Base-by-base conservation (phyloP, 2,797 vertebrate species). In the Nyctibius grandis region DNA sequence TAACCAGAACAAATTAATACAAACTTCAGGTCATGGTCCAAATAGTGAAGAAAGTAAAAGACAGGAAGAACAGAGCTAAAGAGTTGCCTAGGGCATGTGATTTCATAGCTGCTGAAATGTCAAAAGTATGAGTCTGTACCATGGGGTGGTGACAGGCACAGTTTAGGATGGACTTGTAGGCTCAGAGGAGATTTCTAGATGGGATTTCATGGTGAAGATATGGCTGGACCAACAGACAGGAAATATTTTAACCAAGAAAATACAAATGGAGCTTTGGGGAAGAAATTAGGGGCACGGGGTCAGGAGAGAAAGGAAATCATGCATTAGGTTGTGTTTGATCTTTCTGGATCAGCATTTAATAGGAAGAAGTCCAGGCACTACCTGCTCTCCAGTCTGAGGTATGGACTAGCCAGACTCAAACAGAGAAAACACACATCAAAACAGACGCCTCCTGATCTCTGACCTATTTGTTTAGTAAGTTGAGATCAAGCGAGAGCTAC, bases 1-100 rank as follows among this genome's bases (percentile, higher is more conserved):
- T 93, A 92, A 86, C 73, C 88, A 76, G 82, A 96, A 96, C 53
- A 88, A 96, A 93, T 95, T 48, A 90, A 78, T 86, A 69, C 47
- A 82, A 93, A 94, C 79, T 76, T 86, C n/a, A 84, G 51, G 88
- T 81, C 79, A 92, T 81, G 89, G 69, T 90, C 57, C 47, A 88
- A 78, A 68, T 31, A 54, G 23, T 8, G 70, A 63, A 70, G n/a
- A 89, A 90, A 78, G 50, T 19, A 65, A 81, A 83, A 81, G 53
- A 80, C 85, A 84, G 25, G 28, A 44, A 88, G 44, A 34, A 8
- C 65, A 80, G 75, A 56, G 65, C 44, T 72, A 64, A 79, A 40
- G 81, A 84, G 51, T 53, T 91, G 79, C 94, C 91, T 69, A 31
- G 16, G 82, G 76, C 36, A 4, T 56, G n/a, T 33, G 67, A 84